These are phyloP conservation scores for Prochilodus magdalenae DNA, from an alignment of 2,113 vertebrate species.

Conservation along the genomic window DNA sequence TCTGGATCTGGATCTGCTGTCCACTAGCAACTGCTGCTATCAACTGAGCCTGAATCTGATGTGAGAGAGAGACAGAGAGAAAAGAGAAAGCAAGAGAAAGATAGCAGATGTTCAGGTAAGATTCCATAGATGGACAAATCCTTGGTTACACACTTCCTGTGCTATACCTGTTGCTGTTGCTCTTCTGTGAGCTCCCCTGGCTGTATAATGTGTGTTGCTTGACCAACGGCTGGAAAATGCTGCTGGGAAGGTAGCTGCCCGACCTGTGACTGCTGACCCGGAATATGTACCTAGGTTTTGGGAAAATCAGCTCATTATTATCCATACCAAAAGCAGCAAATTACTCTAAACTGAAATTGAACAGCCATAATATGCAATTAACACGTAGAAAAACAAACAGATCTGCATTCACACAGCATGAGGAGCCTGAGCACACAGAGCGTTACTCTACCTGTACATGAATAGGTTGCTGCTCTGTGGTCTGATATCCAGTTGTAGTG, in stretches of 20 bases:
- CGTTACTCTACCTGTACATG: constrained; percentile 82
- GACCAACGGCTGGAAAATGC: constrained; percentile 87
- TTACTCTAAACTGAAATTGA: background rate
- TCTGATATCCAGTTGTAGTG: constrained; percentile 81
- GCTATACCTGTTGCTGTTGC: constrained; percentile 89
- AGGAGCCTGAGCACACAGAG: background rate
- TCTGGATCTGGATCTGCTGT: constrained; percentile 96
- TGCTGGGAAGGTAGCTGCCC: constrained; percentile 86
- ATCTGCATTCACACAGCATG: background rate
- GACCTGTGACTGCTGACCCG: constrained; percentile 85
- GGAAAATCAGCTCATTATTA: background rate
- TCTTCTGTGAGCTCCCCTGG: constrained; percentile 92
- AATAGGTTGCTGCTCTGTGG: constrained; percentile 85
- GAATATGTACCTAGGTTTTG: constrained; percentile 85
- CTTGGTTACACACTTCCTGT: background rate
- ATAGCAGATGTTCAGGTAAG: background rate
- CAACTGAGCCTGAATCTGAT: constrained; percentile 90
- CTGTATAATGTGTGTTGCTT: constrained; percentile 86
- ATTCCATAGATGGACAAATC: background rate
- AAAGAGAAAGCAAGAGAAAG: background rate
- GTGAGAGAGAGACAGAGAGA: background rate
- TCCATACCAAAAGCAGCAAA: background rate
- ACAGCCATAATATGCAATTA: background rate
- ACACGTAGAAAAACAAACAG: background rate
- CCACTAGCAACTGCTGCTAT: constrained; percentile 87